A percentile compares a stretch with the other conserved stretches of the same genome.
Evolutionary conservation across 2,113 vertebrate genomes (phyloP).

Genomic region (Cisticola juncidis): DNA sequence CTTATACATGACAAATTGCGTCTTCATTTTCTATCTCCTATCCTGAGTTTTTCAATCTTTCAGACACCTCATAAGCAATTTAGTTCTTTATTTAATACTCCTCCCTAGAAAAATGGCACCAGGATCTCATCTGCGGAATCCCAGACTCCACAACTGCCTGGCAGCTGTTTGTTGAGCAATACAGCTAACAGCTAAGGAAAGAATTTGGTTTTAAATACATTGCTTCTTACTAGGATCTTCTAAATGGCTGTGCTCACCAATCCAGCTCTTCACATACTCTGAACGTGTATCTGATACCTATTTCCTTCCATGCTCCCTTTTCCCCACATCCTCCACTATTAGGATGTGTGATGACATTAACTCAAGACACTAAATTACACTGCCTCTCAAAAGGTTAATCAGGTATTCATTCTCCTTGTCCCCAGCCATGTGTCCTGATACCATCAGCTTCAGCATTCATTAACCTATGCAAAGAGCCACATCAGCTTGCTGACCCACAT

Average conservation of each 20-base stretch:
- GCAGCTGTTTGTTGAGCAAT: background rate
- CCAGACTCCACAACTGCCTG: background rate
- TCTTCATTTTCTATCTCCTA: background rate
- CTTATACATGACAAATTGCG: background rate
- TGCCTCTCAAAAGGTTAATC: background rate
- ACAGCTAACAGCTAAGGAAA: background rate
- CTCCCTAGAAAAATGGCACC: background rate
- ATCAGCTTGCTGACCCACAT: background rate
- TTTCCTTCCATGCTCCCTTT: background rate
- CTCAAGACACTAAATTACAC: background rate
- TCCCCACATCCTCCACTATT: background rate
- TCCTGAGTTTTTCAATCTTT: background rate
- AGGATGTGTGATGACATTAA: background rate
- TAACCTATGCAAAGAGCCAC: background rate
- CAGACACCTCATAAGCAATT: background rate
- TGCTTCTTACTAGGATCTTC: background rate
- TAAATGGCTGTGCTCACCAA: background rate
- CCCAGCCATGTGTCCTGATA: background rate
- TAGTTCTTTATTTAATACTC: background rate
- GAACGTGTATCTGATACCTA: background rate
- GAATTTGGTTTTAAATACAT: background rate
- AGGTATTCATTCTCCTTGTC: background rate
- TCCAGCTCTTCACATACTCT: background rate
- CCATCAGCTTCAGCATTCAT: background rate
- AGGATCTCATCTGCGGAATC: background rate